Conservation (phyloP, 2,797 vertebrate genomes). For the Myiotriccus ornatus region DNA sequence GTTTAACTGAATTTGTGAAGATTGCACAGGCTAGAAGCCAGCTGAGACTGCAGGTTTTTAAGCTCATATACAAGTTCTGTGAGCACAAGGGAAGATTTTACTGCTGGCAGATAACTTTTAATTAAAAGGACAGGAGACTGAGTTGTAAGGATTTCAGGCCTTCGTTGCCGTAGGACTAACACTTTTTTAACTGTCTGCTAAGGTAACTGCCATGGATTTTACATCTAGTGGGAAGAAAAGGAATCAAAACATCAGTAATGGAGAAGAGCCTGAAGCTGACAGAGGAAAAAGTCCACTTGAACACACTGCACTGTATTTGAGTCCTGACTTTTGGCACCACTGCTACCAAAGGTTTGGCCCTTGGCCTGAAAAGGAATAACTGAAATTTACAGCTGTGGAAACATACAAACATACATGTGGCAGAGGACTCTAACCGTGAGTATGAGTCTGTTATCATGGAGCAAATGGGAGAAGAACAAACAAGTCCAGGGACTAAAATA, state of each 20-base stretch:
- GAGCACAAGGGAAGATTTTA: neutral
- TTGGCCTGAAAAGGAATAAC: neutral
- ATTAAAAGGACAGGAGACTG: conserved; percentile 2
- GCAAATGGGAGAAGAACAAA: neutral
- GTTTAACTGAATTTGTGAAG: conserved; percentile 34
- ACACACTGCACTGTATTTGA: neutral
- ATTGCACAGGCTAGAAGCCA: neutral
- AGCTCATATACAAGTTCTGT: neutral
- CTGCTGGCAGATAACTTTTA: neutral
- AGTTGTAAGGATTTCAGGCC: neutral
- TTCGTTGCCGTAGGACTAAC: neutral
- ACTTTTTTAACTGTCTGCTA: neutral
- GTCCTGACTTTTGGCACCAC: neutral
- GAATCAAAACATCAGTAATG: neutral
- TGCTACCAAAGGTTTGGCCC: neutral
- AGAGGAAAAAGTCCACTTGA: neutral
- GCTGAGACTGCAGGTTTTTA: conserved; percentile 33
- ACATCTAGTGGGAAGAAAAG: neutral
- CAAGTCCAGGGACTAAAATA: neutral
- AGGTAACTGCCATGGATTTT: neutral
- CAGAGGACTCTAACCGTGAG: neutral
- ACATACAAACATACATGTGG: neutral
- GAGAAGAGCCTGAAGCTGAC: neutral
- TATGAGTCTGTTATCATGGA: neutral
- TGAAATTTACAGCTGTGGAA: neutral